These are phyloP conservation scores for Latrodectus hesperus DNA, from an alignment of 2,888 invertebrate species.

Conservation along the genomic window DNA sequence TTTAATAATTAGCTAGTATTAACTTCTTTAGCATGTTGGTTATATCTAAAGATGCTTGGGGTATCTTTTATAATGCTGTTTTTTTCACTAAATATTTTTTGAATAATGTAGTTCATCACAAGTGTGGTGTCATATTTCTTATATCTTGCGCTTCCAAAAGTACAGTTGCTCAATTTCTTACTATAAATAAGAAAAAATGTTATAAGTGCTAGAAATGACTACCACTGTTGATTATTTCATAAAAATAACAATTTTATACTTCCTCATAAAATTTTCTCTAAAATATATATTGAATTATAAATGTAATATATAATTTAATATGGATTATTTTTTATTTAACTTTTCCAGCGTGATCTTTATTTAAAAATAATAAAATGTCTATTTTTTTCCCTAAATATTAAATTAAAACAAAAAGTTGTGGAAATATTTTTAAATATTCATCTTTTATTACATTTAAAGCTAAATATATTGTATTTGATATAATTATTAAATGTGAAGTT, in stretches of 20 bases:
- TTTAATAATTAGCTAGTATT: too few species aligned
- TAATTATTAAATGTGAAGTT: too few species aligned
- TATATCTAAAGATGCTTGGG: constrained; percentile 1
- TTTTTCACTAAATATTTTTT: neutral
- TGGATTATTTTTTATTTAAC: too few species aligned
- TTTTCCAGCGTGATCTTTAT: too few species aligned
- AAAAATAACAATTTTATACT: neutral
- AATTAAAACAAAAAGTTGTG: too few species aligned
- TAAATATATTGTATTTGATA: too few species aligned
- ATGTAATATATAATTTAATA: too few species aligned
- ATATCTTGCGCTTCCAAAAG: neutral
- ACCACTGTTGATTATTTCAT: neutral
- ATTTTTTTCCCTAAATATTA: too few species aligned
- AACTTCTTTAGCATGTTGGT: neutral
- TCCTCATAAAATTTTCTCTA: neutral
- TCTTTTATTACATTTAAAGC: too few species aligned
- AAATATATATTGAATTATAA: too few species aligned
- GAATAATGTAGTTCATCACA: neutral
- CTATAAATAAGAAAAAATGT: neutral
- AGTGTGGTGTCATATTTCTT: neutral
- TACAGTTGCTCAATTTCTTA: constrained; percentile 1
- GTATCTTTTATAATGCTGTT: neutral
- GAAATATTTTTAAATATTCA: too few species aligned
- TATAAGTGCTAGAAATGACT: neutral
- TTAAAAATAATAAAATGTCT: too few species aligned